Percentiles rank a stretch among this genome's conserved stretches.
These are phyloP conservation scores for Polyodon spathula DNA, from an alignment of 2,113 vertebrate genomes.

Conservation along the genomic window DNA sequence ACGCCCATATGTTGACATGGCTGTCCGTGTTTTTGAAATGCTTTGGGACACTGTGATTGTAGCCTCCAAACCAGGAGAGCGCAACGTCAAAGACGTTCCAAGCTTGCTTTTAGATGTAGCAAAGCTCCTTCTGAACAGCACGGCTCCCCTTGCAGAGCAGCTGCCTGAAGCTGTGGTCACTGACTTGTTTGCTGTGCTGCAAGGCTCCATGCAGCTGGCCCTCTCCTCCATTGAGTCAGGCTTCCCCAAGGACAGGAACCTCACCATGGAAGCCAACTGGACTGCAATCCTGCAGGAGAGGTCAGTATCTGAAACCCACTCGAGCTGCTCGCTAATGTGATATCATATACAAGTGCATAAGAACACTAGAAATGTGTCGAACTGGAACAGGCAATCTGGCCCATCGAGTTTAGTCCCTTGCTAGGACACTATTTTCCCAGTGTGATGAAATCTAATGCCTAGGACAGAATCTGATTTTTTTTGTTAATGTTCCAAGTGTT, in stretches of 20 bases:
- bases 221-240: slow-evolving; percentile 27
- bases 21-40: slow-evolving; percentile 15
- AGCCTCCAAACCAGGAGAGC: slow-evolving; percentile 30
- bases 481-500: too few relatives aligned
- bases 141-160: slow-evolving; percentile 1
- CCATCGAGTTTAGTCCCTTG: too few relatives aligned
- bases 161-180: too few relatives aligned
- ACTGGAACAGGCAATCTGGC: too few relatives aligned
- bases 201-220: slow-evolving; percentile 32
- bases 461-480: too few relatives aligned
- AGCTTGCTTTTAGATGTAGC: slow-evolving; percentile 28
- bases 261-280: slow-evolving; percentile 23
- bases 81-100: slow-evolving; percentile 37
- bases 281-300: slow-evolving; percentile 16
- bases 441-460: too few relatives aligned
- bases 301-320: slow-evolving; percentile 16
- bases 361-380: too few relatives aligned
- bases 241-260: slow-evolving; percentile 27
- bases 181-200: slow-evolving; percentile 32
- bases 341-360: too few relatives aligned
- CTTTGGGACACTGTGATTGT: slow-evolving; percentile 37
- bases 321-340: too few relatives aligned
- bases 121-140: slow-evolving; percentile 21
- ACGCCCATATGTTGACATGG: slow-evolving; percentile 20
- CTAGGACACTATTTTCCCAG: too few relatives aligned